Evolutionary conservation across 2,797 vertebrate species (phyloP), one percentile per base, ranked within the genome.

Genomic region (Myiotriccus ornatus): DNA sequence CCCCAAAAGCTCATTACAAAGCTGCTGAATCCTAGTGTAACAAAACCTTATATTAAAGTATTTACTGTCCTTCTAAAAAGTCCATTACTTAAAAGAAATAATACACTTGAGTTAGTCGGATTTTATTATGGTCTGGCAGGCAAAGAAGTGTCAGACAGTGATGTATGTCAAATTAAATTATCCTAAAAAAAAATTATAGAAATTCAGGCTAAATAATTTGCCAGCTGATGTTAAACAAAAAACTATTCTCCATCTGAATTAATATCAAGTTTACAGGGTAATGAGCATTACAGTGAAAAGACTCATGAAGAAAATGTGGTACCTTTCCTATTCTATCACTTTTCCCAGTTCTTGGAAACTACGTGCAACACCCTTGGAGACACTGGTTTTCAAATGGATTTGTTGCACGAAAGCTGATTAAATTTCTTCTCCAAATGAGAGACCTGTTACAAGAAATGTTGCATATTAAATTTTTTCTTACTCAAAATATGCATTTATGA

Each of bases 1-100:
- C 94, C 91, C 90, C 79, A 85, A 84, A 95, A 95, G 90, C 93
- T 96, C 93, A 94, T 92, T 91, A 96, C 87, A 94, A 96, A 95
- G 92, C 93, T 94, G 89, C 73, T 94, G 93, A 91, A 94, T 77
- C 89, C 94, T 52, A 49, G 84, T 6, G 0, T 52, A 92, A 90
- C 74, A 86, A 93, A 96, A 68, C 75, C 84, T 82, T 47, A 60
- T 50, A 88, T 86, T 92, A 87, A 96, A 93, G 57, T 62, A 96
- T 89, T 95, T 95, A 83, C 88, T 87, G 52, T 89, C 82, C 79
- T 92, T 87, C 71, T 60, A 86, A 77, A 94, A 94, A 89, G 60
- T 93, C 74, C 24, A 57, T 70, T 89, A 82, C 87, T 95, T 89
- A 68, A 71, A 87, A 87, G 78, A 93, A 96, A 78, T 62, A 95